phyloP scores from a whole-genome alignment of 2,113 vertebrate genomes.

The Petaurus breviceps region DNA sequence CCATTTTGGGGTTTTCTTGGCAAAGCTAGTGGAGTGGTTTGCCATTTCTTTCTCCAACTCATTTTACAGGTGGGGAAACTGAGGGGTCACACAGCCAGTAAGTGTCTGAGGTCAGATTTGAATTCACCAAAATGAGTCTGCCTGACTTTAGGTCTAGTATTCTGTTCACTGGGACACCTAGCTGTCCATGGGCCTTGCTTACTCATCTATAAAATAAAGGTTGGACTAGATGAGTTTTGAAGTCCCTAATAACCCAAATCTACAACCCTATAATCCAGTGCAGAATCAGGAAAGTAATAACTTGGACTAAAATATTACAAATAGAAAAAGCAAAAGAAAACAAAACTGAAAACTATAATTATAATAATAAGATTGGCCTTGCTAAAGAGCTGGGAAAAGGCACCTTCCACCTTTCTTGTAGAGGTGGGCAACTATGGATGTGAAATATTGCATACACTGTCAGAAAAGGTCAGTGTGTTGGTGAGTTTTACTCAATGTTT shows the following conservation, averaged over 20 bases:
- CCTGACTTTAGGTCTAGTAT: too few species aligned
- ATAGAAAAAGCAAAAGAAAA: background rate
- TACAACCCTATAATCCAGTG: background rate
- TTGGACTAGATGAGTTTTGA: background rate
- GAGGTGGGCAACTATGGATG: background rate
- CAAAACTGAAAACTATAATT: background rate
- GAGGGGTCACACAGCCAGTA: too few species aligned
- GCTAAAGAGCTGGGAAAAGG: background rate
- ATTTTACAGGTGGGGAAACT: too few species aligned
- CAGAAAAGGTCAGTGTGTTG: background rate
- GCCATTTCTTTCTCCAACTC: too few species aligned
- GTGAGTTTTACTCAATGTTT: background rate
- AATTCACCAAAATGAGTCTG: too few species aligned
- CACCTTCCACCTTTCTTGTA: background rate
- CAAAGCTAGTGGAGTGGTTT: too few species aligned
- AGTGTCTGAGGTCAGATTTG: too few species aligned
- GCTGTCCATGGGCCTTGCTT: background rate
- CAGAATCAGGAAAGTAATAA: background rate
- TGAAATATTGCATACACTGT: background rate
- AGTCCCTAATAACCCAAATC: background rate
- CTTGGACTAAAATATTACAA: background rate
- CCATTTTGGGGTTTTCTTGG: too few species aligned
- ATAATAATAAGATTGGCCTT: background rate
- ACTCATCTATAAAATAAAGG: background rate
- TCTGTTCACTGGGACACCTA: too few species aligned